phyloP scores from a whole-genome alignment of 2,113 vertebrate genomes.

The Leucoraja erinaceus region DNA sequence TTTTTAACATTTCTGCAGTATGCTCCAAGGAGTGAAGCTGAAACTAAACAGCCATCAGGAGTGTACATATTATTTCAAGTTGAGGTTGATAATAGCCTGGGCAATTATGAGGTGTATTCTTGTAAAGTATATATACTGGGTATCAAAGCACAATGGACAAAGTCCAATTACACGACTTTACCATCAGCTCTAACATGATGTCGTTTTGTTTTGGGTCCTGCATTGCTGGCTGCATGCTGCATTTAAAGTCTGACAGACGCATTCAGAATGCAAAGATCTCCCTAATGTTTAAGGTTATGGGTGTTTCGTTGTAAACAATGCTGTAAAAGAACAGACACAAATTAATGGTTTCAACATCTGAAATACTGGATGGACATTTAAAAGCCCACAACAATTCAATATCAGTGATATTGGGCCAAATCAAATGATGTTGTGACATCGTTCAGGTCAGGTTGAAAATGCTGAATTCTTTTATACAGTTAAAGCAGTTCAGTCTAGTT shows the following conservation, averaged over 20 bases:
- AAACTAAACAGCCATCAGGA: conserved; percentile 31
- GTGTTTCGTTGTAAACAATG: not conserved
- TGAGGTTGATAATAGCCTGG: conserved; percentile 1
- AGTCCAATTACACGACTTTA: not conserved
- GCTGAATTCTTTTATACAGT: not conserved
- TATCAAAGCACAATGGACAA: not conserved
- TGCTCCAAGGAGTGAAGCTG: conserved; percentile 42
- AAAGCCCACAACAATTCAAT: not conserved
- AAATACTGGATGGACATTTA: not conserved
- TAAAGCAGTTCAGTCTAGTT: not conserved
- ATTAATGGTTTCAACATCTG: not conserved
- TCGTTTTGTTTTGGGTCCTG: not conserved
- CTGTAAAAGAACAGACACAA: not conserved
- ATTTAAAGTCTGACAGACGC: not conserved
- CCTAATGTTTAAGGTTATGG: not conserved
- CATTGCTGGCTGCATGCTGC: not conserved
- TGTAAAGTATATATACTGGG: not conserved
- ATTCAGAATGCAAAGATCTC: not conserved
- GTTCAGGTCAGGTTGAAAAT: not conserved
- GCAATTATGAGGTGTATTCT: conserved; percentile 29
- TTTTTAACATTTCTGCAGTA: conserved; percentile 46
- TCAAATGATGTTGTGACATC: not conserved
- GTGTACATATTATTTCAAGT: conserved; percentile 19
- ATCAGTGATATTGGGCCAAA: not conserved
- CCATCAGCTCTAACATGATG: not conserved